Evolutionary conservation across 2,797 vertebrate genomes (phyloP).

Genomic region (Poeciliopsis infans): DNA sequence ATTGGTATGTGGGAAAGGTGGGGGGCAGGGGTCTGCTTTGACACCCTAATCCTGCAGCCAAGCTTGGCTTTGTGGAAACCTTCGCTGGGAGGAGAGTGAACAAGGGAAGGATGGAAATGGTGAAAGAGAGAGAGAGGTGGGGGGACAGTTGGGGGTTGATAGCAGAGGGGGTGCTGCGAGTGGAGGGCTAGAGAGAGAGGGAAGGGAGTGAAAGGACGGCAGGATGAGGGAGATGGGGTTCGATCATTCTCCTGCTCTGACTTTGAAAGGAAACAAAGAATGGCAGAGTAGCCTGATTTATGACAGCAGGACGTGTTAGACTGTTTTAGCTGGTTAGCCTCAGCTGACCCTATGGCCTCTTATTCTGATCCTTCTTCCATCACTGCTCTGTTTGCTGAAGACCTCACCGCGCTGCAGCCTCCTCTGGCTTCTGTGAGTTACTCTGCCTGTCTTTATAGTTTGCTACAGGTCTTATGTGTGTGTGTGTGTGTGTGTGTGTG

Average conservation of each 20-base stretch:
- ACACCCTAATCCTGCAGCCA: conserved; percentile 74
- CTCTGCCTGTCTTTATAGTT: conserved; percentile 31
- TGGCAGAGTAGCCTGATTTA: conserved; percentile 55
- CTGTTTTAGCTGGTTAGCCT: conserved; percentile 41
- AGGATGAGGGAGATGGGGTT: conserved; percentile 64
- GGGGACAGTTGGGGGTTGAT: conserved; percentile 32
- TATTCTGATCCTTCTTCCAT: conserved; percentile 18
- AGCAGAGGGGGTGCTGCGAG: conserved; percentile 31
- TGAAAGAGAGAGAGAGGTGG: conserved; percentile 13
- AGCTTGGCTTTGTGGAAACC: conserved; percentile 71
- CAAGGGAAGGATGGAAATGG: conserved; percentile 36
- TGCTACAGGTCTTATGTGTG: background rate
- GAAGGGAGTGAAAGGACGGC: conserved; percentile 57
- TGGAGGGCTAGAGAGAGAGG: conserved; percentile 50
- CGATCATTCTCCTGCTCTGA: conserved; percentile 58
- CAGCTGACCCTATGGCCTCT: conserved; percentile 32
- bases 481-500: background rate
- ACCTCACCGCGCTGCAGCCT: conserved; percentile 31
- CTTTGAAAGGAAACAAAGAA: conserved; percentile 75
- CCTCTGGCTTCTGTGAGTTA: conserved; percentile 61
- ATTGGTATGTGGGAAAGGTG: conserved; percentile 60
- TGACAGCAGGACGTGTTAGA: conserved; percentile 54
- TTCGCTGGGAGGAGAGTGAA: conserved; percentile 55
- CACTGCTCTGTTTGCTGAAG: conserved; percentile 33
- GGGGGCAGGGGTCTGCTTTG: conserved; percentile 71